A percentile compares a stretch with the other conserved stretches of the same genome.
Evolutionary conservation across 2,797 vertebrate species (phyloP).

Genomic region (Rhinatrema bivittatum): DNA sequence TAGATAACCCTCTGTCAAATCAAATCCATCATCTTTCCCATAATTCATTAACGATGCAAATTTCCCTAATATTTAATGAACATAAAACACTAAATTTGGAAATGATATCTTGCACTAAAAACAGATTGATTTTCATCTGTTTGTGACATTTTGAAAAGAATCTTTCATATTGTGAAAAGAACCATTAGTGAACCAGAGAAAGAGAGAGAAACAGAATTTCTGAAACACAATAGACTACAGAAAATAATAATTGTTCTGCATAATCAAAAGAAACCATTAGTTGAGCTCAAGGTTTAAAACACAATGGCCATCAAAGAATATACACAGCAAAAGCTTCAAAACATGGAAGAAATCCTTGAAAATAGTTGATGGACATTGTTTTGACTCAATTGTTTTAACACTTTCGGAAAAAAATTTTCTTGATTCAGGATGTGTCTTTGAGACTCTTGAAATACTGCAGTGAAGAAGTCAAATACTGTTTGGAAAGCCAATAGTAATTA

Average conservation of each 20-base stretch:
- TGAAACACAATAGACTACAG: conserved; percentile 23
- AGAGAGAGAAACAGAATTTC: not conserved
- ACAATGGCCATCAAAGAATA: not conserved
- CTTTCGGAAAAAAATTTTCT: conserved; percentile 48
- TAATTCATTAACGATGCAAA: too few relatives aligned
- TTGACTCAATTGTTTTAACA: conserved; percentile 56
- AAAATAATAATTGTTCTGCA: conserved; percentile 29
- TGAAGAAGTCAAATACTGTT: conserved; percentile 72
- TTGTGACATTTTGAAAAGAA: too few relatives aligned
- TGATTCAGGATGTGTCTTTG: conserved; percentile 37
- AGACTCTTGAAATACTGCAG: conserved; percentile 54
- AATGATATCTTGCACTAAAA: too few relatives aligned
- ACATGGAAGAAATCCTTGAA: conserved; percentile 67
- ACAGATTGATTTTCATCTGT: too few relatives aligned
- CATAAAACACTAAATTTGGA: too few relatives aligned
- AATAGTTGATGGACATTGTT: conserved; percentile 59
- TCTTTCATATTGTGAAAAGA: conserved; percentile 44
- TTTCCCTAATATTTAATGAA: too few relatives aligned
- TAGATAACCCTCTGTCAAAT: too few relatives aligned
- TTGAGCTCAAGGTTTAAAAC: conserved; percentile 16
- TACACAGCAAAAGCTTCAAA: conserved; percentile 28
- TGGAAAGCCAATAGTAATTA: conserved; percentile 82
- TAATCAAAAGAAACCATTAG: conserved; percentile 21
- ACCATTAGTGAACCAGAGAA: conserved; percentile 28
- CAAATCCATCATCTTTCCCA: too few relatives aligned